These are phyloP conservation scores for Zophobas atratus DNA, from an alignment of 1,140 invertebrate genomes.

Conservation along the genomic window DNA sequence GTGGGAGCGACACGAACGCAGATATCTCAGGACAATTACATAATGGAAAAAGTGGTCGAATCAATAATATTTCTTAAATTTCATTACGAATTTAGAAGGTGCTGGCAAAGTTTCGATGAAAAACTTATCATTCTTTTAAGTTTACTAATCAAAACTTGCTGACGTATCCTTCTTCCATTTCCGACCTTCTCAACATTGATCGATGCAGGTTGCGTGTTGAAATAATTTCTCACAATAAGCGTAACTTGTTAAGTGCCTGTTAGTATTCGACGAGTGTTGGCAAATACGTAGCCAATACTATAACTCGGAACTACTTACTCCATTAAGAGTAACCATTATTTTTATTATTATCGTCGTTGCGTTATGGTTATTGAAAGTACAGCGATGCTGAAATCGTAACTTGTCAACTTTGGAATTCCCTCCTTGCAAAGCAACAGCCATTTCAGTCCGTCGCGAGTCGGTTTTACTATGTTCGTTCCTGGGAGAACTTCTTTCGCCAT, in stretches of 20 bases:
- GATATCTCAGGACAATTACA: no score
- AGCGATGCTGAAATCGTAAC: conserved; percentile 1
- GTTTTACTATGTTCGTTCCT: conserved; percentile 22
- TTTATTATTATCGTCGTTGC: background rate
- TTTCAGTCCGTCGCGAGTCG: conserved; percentile 15
- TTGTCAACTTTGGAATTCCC: background rate
- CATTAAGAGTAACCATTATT: conserved; percentile 1
- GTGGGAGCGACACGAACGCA: background rate
- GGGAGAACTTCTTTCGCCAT: background rate
- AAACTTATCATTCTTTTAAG: no score
- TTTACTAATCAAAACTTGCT: no score
- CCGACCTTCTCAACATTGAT: background rate
- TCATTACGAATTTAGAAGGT: no score
- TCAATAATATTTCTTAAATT: no score
- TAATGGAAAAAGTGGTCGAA: no score
- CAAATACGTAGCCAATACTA: background rate
- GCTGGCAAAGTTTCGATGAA: no score
- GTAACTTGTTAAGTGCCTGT: background rate
- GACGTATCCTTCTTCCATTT: no score
- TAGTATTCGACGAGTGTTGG: background rate
- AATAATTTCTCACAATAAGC: background rate
- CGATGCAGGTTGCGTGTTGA: conserved; percentile 1
- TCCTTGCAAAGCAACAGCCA: background rate
- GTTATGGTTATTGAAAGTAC: conserved; percentile 4
- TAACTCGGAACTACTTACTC: background rate